Conservation (phyloP, 2,797 vertebrate species). For the Myotis daubentonii region DNA sequence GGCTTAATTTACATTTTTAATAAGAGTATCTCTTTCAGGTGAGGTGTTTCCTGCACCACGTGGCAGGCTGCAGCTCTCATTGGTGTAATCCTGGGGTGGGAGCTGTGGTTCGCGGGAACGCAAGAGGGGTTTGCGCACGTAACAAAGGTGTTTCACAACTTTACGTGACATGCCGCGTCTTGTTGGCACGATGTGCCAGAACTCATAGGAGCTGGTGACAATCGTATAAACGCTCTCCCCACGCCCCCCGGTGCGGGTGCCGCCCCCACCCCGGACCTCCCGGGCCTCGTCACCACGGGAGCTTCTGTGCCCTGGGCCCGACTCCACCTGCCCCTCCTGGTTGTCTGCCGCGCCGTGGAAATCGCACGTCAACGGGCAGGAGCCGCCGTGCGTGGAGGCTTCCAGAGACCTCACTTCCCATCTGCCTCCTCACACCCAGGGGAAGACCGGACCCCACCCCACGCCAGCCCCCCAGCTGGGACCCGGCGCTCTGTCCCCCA, state of each 20-base stretch:
- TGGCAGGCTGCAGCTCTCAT: conserved; percentile 51
- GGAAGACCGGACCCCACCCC: not conserved
- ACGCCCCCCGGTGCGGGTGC: not conserved
- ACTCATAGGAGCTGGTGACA: conserved; percentile 79
- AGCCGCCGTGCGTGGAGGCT: not conserved
- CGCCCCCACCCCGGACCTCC: not conserved
- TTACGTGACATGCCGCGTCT: conserved; percentile 71
- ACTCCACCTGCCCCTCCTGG: not conserved
- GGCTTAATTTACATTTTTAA: conserved; percentile 70
- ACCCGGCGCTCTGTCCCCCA: not conserved
- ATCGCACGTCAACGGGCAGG: not conserved
- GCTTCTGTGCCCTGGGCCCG: not conserved
- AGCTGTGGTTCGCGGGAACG: conserved; percentile 37
- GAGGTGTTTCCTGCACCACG: conserved; percentile 63
- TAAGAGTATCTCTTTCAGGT: conserved; percentile 28
- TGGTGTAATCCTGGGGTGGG: conserved; percentile 71
- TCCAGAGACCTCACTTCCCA: not conserved
- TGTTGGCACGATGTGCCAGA: conserved; percentile 78
- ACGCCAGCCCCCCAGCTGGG: not conserved
- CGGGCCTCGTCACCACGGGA: not conserved
- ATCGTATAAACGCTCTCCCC: conserved; percentile 70
- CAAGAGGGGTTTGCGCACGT: conserved; percentile 55
- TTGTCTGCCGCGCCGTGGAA: not conserved
- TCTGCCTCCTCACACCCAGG: not conserved
- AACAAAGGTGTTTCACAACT: conserved; percentile 78